Conservation (phyloP, 2,888 invertebrate species). For the Melitaea athalia region DNA sequence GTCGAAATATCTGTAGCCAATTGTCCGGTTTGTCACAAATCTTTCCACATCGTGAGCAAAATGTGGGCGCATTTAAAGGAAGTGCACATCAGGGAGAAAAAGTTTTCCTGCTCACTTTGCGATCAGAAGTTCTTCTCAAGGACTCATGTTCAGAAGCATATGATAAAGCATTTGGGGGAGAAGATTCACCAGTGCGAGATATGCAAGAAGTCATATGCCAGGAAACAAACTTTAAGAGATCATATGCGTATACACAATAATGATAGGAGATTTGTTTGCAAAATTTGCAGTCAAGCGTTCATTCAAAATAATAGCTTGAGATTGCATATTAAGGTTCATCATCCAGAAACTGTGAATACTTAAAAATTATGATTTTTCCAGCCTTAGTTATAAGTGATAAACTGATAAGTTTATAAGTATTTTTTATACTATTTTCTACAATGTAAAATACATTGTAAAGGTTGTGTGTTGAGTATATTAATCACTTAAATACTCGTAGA, state of each 20-base stretch:
- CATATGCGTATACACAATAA: constrained; percentile 68
- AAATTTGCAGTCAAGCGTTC: constrained; percentile 58
- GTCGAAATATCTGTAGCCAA: constrained; percentile 53
- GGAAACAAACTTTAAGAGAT: constrained; percentile 64
- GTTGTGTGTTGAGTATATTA: too few species aligned
- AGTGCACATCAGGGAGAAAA: constrained; percentile 73
- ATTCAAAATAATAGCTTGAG: constrained; percentile 61
- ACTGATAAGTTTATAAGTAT: too few species aligned
- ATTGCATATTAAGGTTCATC: constrained; percentile 61
- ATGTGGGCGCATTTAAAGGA: constrained; percentile 68
- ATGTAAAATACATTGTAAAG: too few species aligned
- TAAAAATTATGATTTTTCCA: constrained; percentile 13
- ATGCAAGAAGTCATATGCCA: constrained; percentile 76
- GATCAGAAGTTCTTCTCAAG: constrained; percentile 77
- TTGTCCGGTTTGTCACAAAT: constrained; percentile 65
- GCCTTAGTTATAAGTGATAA: neutral
- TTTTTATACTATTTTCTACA: too few species aligned
- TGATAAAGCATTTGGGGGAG: constrained; percentile 76
- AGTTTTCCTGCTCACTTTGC: constrained; percentile 73
- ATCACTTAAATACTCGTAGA: too few species aligned
- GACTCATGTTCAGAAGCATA: constrained; percentile 76
- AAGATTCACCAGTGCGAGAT: constrained; percentile 70
- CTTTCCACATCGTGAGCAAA: constrained; percentile 61
- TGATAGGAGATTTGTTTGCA: constrained; percentile 56
- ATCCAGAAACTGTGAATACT: constrained; percentile 44